phyloP scores from a whole-genome alignment of 2,113 vertebrate species.

The Microtus oregoni region DNA sequence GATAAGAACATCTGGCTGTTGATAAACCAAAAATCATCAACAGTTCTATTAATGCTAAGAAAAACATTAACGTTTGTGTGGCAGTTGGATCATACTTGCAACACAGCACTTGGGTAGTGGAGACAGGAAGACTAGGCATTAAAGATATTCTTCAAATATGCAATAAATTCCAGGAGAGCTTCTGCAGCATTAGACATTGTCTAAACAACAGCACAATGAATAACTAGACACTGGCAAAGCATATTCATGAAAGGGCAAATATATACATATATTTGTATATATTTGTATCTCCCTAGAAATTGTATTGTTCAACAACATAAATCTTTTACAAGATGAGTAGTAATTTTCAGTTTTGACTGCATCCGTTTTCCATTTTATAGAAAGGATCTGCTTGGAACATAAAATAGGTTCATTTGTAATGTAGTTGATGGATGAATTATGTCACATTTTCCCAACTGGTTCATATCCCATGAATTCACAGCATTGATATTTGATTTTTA shows the following conservation, averaged over 20 bases:
- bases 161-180: background rate
- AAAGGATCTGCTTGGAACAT: background rate
- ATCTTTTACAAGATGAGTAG: background rate
- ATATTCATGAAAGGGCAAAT: background rate
- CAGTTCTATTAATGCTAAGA: background rate
- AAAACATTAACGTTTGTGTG: background rate
- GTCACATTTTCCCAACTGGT: background rate
- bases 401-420: background rate
- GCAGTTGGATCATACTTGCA: background rate
- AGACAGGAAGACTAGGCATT: background rate
- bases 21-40: background rate
- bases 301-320: background rate
- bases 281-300: rapidly evolving
- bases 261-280: background rate
- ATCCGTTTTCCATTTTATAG: background rate
- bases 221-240: background rate
- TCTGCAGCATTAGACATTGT: background rate
- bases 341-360: background rate
- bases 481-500: background rate
- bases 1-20: background rate
- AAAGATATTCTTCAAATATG: background rate
- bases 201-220: background rate
- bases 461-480: background rate
- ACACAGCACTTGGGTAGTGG: background rate
- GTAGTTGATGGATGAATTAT: background rate